These are phyloP conservation scores for Peribatodes rhomboidaria DNA, from an alignment of 2,888 invertebrate genomes.

Conservation along the genomic window DNA sequence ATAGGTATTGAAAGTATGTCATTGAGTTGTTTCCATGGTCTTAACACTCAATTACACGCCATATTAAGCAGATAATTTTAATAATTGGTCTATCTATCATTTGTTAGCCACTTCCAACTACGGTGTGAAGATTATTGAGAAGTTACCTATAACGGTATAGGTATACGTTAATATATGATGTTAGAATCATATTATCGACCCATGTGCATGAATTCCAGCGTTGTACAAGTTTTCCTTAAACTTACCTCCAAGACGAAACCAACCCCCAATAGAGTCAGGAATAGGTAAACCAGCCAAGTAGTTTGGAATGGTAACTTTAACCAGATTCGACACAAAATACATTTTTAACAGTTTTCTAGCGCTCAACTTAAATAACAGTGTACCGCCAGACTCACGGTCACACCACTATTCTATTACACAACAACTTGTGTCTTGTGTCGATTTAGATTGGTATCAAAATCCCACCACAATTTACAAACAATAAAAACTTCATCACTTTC, in stretches of 20 bases:
- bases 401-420: constrained; percentile 40
- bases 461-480: constrained; percentile 14
- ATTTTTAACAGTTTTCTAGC: constrained; percentile 72
- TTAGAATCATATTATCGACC: too few relatives aligned
- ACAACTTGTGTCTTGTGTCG: constrained; percentile 23
- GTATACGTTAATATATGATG: too few relatives aligned
- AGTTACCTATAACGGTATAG: background rate
- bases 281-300: constrained; percentile 94
- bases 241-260: constrained; percentile 94
- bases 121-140: background rate
- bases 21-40: constrained; percentile 33
- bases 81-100: background rate
- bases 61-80: background rate
- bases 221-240: constrained; percentile 24
- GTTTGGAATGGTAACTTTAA: constrained; percentile 93
- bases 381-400: constrained; percentile 25
- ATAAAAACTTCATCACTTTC: background rate
- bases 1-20: constrained; percentile 50
- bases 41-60: constrained; percentile 5
- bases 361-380: constrained; percentile 25
- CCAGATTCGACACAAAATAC: constrained; percentile 91
- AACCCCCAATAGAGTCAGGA: constrained; percentile 93
- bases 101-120: background rate
- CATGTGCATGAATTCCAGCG: background rate
- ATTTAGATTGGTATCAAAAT: background rate